Conservation (phyloP, 2,113 vertebrate species). For the Zosterops lateralis region DNA sequence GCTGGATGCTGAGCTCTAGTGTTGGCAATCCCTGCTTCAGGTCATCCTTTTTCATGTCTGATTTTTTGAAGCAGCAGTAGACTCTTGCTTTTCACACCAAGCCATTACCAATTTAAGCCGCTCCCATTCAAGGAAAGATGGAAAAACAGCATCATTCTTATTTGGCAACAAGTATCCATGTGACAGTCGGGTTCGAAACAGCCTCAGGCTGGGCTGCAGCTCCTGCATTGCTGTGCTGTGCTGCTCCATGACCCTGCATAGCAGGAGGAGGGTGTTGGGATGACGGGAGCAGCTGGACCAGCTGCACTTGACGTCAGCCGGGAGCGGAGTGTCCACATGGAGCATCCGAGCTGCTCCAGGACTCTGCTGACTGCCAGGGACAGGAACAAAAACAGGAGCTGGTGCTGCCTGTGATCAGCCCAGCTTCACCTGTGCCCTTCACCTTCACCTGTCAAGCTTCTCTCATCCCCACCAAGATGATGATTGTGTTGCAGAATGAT, state of each 20-base stretch:
- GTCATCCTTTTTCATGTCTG: neutral
- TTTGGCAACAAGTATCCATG: neutral
- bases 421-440: accelerated
- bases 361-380: accelerated
- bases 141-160: conserved; percentile 23
- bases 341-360: neutral
- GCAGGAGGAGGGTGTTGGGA: neutral
- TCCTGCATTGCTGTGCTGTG: neutral
- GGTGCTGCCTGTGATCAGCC: accelerated
- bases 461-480: neutral
- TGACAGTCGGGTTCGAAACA: neutral
- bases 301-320: conserved; percentile 9
- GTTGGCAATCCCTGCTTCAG: neutral
- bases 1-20: neutral
- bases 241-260: conserved; percentile 41
- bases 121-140: neutral
- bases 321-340: neutral
- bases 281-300: neutral
- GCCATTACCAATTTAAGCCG: neutral
- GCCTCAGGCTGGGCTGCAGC: neutral
- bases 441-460: neutral
- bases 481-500: neutral
- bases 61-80: neutral
- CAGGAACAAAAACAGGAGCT: neutral
- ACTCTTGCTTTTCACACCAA: neutral